Evolutionary conservation across 2,113 vertebrate genomes (phyloP), one percentile per base, ranked within the genome.

Genomic region (Campylomormyrus tamandua): DNA sequence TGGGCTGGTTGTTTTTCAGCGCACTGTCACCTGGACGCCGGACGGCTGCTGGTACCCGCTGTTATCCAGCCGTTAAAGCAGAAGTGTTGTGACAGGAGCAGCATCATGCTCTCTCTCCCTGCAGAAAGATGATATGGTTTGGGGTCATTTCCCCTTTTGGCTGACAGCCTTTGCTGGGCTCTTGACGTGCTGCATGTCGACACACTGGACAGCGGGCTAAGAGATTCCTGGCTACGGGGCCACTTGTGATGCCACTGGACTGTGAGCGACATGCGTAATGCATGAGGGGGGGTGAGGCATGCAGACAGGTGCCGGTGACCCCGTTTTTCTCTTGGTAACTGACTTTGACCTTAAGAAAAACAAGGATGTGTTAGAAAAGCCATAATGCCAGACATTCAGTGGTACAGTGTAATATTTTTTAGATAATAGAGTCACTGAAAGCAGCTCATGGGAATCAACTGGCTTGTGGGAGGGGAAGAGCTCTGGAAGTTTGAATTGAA

Each of bases 371-470:
- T 83, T 31, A 53, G n/a, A 50, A 21, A 42, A 48, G 39, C 35
- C 48, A 42, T 80, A 19, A 52, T 53, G n/a, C 4, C 48, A 19
- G 50, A 83, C 49, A 42, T 56, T 50, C 50, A 58, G 89, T 27
- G 19, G 74, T n/a, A 89, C 66, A 56, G 39, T 88, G 53, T 49
- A 50, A 46, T 24, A 42, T 27, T 39, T 35, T 62, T n/a, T 90
- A 35, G 91, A 87, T 94, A 94, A 94, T 93, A 49, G 48, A 52
- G 48, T 52, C 13, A 53, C 94, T 87, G 87, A 92, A 93, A 93
- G 88, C 92, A 91, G 27, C 93, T 93, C 94, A 92, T 96, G 96
- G 96, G 96, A 96, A 96, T 96, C 96, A 96, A 95, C 95, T 94
- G 93, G 93, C 93, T 91, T 92, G 97, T 96, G 94, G 96, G 97